These are phyloP conservation scores for Plebejus argus DNA, from an alignment of 2,888 invertebrate species.

Conservation along the genomic window DNA sequence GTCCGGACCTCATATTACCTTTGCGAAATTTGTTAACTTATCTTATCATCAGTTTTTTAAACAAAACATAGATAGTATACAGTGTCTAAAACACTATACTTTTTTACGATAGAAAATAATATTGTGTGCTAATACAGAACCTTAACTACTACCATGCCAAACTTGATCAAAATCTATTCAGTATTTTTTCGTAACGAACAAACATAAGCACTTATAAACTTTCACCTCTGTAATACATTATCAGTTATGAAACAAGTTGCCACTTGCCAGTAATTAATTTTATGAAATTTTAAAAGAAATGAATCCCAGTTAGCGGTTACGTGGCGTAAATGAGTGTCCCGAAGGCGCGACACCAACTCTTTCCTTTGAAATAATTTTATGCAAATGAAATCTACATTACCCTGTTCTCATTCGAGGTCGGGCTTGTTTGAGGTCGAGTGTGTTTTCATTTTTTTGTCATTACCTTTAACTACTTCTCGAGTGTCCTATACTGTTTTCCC, in stretches of 20 bases:
- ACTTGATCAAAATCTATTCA: no score
- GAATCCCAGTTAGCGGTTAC: slow-evolving; percentile 61
- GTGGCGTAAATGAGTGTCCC: slow-evolving; percentile 63
- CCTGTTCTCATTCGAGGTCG: slow-evolving; percentile 63
- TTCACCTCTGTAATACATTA: no score
- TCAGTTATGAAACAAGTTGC: background rate
- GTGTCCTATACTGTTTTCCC: slow-evolving; percentile 56
- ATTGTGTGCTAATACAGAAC: background rate
- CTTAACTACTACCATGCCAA: no score
- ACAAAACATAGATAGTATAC: no score
- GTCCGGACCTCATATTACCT: slow-evolving; percentile 32
- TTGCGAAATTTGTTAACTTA: slow-evolving; percentile 37
- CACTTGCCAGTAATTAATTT: slow-evolving; percentile 36
- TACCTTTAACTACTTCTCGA: slow-evolving; percentile 59
- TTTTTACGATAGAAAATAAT: no score
- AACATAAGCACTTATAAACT: no score
- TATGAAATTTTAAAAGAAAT: slow-evolving; percentile 60
- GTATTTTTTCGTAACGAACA: no score
- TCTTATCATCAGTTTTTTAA: background rate
- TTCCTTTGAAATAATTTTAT: slow-evolving; percentile 71
- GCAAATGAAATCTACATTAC: slow-evolving; percentile 77
- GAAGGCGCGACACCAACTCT: slow-evolving; percentile 56
- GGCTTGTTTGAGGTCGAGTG: slow-evolving; percentile 55
- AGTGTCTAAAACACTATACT: no score
- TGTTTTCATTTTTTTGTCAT: slow-evolving; percentile 70